phyloP scores from a whole-genome alignment of 2,888 invertebrate genomes.

The Chaetoderma sp. region DNA sequence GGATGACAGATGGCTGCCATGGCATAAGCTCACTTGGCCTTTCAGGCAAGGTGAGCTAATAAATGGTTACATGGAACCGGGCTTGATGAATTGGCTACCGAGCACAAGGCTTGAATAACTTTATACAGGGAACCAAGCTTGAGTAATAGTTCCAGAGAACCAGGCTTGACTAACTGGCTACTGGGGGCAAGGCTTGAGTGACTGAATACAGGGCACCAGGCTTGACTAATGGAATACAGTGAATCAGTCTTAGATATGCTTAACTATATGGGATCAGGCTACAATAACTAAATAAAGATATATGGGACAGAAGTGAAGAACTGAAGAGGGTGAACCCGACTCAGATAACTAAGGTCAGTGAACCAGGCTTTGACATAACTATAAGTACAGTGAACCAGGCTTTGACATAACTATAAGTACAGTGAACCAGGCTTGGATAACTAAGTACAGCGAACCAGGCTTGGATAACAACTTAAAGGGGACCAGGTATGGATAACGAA shows the following conservation, averaged over 20 bases:
- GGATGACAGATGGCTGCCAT: too few relatives aligned
- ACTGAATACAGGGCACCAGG: neutral
- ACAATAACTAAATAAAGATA: neutral
- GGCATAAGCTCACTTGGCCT: too few relatives aligned
- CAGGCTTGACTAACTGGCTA: neutral
- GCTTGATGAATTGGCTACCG: too few relatives aligned
- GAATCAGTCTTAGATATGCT: neutral
- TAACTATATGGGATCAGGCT: neutral
- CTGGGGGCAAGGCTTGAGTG: neutral
- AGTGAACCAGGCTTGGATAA: neutral
- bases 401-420: neutral
- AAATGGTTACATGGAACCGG: too few relatives aligned
- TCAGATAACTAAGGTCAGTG: too few relatives aligned
- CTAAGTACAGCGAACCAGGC: neutral
- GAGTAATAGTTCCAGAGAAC: neutral
- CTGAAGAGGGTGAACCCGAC: neutral
- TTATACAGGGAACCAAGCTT: neutral
- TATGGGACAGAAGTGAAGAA: neutral
- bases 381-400: neutral
- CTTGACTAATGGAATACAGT: neutral
- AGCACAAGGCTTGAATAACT: neutral
- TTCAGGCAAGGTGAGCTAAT: too few relatives aligned
- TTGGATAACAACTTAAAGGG: neutral
- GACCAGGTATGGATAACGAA: neutral
- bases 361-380: too few relatives aligned